These are phyloP conservation scores for Ochotona princeps DNA, from an alignment of 2,113 vertebrate genomes.

Conservation along the genomic window DNA sequence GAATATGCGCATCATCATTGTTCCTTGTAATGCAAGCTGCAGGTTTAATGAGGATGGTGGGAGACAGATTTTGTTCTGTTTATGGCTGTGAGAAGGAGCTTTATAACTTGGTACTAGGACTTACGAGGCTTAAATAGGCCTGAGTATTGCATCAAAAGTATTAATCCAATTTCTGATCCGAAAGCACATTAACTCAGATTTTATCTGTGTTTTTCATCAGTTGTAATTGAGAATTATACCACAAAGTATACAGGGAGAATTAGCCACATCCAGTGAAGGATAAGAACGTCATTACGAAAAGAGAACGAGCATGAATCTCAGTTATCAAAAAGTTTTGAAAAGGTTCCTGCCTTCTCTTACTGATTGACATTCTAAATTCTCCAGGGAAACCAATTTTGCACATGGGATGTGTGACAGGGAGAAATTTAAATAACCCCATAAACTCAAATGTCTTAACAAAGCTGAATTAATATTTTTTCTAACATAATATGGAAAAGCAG, in stretches of 20 bases:
- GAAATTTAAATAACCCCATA: background rate
- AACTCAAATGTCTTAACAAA: background rate
- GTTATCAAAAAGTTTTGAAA: background rate
- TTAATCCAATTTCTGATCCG: background rate
- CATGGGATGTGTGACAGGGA: background rate
- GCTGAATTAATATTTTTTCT: background rate
- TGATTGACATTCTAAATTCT: background rate
- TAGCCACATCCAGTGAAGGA: background rate
- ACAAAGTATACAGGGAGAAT: background rate
- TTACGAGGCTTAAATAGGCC: background rate
- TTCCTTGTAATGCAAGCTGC: background rate
- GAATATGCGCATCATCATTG: background rate
- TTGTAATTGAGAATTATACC: slow-evolving; percentile 5
- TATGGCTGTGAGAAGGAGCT: background rate
- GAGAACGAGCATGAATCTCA: background rate
- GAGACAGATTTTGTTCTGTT: slow-evolving; percentile 2
- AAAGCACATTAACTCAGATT: slow-evolving; percentile 18
- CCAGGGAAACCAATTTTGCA: background rate
- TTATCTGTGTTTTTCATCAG: slow-evolving; percentile 12
- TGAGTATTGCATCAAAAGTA: background rate
- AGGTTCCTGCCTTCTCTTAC: background rate
- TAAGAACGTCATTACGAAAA: background rate
- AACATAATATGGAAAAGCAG: background rate
- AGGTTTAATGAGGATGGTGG: background rate
- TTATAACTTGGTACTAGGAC: background rate